phyloP scores from a whole-genome alignment of 1,140 invertebrate genomes.

The Pseudomyrmex concolor region DNA sequence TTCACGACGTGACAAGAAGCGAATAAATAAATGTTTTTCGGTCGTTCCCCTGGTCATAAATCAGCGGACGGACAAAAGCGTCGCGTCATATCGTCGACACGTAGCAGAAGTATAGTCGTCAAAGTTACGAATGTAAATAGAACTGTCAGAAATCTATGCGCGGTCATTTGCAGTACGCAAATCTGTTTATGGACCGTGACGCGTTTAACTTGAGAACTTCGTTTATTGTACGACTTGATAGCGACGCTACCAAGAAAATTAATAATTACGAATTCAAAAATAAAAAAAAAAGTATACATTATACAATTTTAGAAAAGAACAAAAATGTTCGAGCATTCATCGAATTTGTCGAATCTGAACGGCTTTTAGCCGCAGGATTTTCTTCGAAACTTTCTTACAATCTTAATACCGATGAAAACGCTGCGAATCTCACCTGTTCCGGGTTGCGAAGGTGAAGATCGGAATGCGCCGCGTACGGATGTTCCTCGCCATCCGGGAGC shows the following conservation, averaged over 20 bases:
- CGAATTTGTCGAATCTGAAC: too few relatives aligned
- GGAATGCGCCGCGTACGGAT: constrained; percentile 87
- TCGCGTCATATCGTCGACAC: not conserved
- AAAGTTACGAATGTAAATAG: too few relatives aligned
- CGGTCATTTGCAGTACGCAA: too few relatives aligned
- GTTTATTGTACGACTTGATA: too few relatives aligned
- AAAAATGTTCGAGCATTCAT: too few relatives aligned
- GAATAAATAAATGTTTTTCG: constrained; percentile 62
- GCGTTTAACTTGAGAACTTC: too few relatives aligned
- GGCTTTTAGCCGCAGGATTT: too few relatives aligned
- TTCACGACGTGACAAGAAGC: not conserved
- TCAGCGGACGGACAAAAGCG: not conserved
- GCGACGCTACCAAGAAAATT: not conserved
- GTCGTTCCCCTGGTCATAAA: constrained; percentile 24
- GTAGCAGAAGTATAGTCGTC: too few relatives aligned
- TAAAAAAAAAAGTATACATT: not conserved
- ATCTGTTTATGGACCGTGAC: too few relatives aligned
- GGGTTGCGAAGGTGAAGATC: constrained; percentile 87
- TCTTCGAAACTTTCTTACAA: too few relatives aligned
- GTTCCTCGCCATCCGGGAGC: constrained; percentile 90
- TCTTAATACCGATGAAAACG: not conserved
- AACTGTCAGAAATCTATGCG: too few relatives aligned
- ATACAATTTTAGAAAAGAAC: too few relatives aligned
- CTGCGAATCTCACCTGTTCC: constrained; percentile 85
- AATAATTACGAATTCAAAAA: not conserved